Percentiles rank a stretch among this genome's conserved stretches.
Conservation (phyloP, 2,888 invertebrate genomes). For the Arge pagana region DNA sequence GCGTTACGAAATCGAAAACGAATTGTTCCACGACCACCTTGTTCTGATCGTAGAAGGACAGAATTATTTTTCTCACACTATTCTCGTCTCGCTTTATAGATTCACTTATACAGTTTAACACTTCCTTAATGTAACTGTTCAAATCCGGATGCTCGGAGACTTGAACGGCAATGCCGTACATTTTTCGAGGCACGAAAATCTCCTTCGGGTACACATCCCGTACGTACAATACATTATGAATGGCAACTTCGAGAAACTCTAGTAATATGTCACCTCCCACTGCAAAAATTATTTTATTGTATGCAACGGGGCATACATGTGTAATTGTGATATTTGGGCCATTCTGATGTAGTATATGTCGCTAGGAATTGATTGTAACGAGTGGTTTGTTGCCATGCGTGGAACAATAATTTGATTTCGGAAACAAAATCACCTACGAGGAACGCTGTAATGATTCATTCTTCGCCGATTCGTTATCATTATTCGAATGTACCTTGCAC, state of each 20-base stretch:
- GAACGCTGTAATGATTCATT: no score
- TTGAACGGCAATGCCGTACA: conserved; percentile 67
- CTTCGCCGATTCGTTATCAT: no score
- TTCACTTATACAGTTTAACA: conserved; percentile 41
- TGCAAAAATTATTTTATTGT: conserved; percentile 34
- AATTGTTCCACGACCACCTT: conserved; percentile 57
- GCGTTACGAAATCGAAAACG: conserved; percentile 56
- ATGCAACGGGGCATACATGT: no score
- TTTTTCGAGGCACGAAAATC: conserved; percentile 67
- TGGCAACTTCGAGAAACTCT: conserved; percentile 70
- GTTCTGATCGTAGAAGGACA: conserved; percentile 61
- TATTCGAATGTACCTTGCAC: no score
- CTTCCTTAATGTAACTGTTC: conserved; percentile 61
- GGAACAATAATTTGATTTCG: no score
- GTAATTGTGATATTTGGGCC: no score
- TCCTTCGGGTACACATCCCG: conserved; percentile 68
- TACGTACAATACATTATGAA: conserved; percentile 67
- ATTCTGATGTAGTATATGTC: no score
- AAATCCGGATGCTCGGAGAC: conserved; percentile 69
- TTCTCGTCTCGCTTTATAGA: conserved; percentile 61
- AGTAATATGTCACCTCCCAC: conserved; percentile 64
- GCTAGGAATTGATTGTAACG: no score
- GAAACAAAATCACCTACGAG: no score
- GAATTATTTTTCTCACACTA: conserved; percentile 61
- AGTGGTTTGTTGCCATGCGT: no score